Evolutionary conservation across 2,797 vertebrate species (phyloP), one percentile per base, ranked within the genome.

Genomic region (Gouania willdenowi): DNA sequence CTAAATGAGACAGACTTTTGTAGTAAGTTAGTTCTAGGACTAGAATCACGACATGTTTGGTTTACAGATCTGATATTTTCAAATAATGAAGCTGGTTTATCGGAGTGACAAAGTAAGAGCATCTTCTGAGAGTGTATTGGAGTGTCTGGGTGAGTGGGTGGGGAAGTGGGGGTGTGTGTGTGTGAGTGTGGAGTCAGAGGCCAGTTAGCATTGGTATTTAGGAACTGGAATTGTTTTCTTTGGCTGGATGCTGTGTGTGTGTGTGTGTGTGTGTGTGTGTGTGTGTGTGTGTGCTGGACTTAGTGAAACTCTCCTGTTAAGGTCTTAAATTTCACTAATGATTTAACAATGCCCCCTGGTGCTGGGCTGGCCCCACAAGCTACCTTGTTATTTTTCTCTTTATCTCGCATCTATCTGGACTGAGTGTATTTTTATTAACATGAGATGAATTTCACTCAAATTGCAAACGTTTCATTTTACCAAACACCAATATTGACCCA

Each of bases 291-390:
- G 45, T 7, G 28, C 45, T 66, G 35, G 30, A 45, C 58, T 45
- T 20, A 9, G 62, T 66, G 66, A 55, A 50, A 42, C 49, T 59
- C 44, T 49, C 49, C 60, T 41, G 57, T 64, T 56, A 29, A 62
- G 52, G 71, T 84, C 73, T 86, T 84, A 86, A 75, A 79, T 87
- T 87, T 88, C 86, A 77, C 79, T 83, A 86, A 88, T 87, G 84
- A 84, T 77, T 87, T 89, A 86, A 88, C 76, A 71, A 87, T 76
- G 67, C 81, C 84, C 83, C 83, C 82, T 75, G 79, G 59, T 74
- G 77, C 70, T 68, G 32, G 23, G 27, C 59, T 21, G 56, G 60
- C 54, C 68, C 70, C 37, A 17, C 42, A 22, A 38, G 60, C 42
- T 51, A 62, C 57, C 51, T 68, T 83, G 67, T 75, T 81, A 85